Evolutionary conservation across 2,888 invertebrate species (phyloP).

Genomic region (Nemotelus pantherinus): DNA sequence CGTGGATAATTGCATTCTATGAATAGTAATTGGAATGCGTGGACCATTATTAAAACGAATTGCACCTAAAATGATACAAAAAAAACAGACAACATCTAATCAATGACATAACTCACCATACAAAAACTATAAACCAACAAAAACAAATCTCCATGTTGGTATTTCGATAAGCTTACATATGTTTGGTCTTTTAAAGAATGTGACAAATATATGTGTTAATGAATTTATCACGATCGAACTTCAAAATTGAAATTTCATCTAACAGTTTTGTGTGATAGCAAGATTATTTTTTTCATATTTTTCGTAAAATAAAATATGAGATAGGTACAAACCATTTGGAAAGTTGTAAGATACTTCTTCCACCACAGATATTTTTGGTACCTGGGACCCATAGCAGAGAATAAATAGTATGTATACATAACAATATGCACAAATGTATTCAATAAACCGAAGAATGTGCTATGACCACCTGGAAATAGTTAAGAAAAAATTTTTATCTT

Average conservation of each 20-base stretch:
- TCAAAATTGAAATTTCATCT: too few species aligned
- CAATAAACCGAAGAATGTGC: constrained; percentile 93
- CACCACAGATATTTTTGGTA: constrained; percentile 92
- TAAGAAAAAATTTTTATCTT: constrained; percentile 1
- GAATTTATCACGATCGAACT: too few species aligned
- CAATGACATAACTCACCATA: neutral
- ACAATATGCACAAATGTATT: constrained; percentile 97
- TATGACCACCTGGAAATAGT: constrained; percentile 79
- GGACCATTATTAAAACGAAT: constrained; percentile 89
- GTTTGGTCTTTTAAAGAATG: too few species aligned
- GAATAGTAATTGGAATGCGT: constrained; percentile 92
- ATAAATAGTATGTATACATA: constrained; percentile 94
- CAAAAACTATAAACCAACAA: neutral
- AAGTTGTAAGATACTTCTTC: constrained; percentile 92
- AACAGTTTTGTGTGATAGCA: too few species aligned
- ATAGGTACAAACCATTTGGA: constrained; percentile 81
- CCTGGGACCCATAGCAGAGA: constrained; percentile 89
- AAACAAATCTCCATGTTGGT: too few species aligned
- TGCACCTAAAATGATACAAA: constrained; percentile 72
- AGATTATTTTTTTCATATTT: too few species aligned
- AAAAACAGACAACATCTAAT: neutral
- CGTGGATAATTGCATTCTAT: constrained; percentile 92
- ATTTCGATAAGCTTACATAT: too few species aligned
- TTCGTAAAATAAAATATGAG: too few species aligned
- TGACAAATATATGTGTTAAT: too few species aligned